Base-by-base conservation (phyloP, 2,888 invertebrate species). In the Tipula vernalis region DNA sequence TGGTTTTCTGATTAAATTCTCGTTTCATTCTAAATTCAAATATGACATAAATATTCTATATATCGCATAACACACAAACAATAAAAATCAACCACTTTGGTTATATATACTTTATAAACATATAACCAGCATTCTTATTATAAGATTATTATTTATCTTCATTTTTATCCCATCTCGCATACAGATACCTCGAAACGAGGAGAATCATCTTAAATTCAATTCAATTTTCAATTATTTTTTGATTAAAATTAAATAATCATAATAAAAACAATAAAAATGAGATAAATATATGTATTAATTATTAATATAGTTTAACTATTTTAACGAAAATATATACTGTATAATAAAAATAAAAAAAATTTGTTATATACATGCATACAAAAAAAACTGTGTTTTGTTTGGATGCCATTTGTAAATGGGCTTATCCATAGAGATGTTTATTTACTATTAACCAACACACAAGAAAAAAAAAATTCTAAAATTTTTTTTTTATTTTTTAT, bases 381-480 rank as follows among this genome's bases (percentile, higher is more conserved):
- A 51, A n/a, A 51, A 15, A 51, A 42, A 15, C 15, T 87, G 87
- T 44, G 3, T 87, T 57, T 57, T 57, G 15, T 15, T 87, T 86
- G 89, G 88, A 87, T 88, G 89, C 90, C 89, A 89, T 90, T 88
- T 89, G 88, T 88, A 89, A 89, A 89, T 89, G 88, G 89, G 89
- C 88, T 85, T 85, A 39, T 39, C 85, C 85, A 41, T 39, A 36
- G 5, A n/a, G 10, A 15, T 39, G 6, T 39, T 57, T 57, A 57
- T 57, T 57, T 57, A 57, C 51, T 57, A 57, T 15, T 3, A 6
- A 57, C 51, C 15, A 47, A 47, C 47, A 44, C 44, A 44, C 44
- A 39, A 0, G 5, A 57, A 44, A 18, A 57, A 57, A 10, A 18
- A 57, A 57, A 57, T 2, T 57, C 51, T n/a, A 57, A 57, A 39